Evolutionary conservation across 2,888 invertebrate genomes (phyloP).

Genomic region (Antheraea assamensis): DNA sequence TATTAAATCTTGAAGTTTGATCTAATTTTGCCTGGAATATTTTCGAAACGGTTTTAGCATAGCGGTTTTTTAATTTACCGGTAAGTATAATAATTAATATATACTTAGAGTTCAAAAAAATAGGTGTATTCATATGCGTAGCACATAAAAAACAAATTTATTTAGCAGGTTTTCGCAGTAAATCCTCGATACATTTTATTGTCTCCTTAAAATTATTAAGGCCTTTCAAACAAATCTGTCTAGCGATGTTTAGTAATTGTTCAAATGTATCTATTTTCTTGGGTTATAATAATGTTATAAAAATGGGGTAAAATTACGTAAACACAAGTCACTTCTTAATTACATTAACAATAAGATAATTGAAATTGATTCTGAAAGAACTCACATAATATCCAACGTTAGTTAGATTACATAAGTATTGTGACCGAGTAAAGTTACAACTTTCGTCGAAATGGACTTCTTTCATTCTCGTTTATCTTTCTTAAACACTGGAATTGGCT

Average conservation of each 20-base stretch:
- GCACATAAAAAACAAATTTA: too few relatives aligned
- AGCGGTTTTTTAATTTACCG: too few relatives aligned
- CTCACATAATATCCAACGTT: neutral
- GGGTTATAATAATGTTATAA: neutral
- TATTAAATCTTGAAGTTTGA: too few relatives aligned
- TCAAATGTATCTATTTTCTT: neutral
- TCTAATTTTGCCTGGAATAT: too few relatives aligned
- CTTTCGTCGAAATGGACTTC: constrained; percentile 69
- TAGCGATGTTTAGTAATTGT: neutral
- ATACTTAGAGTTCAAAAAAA: too few relatives aligned
- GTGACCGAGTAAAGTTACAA: constrained; percentile 53
- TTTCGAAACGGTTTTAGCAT: too few relatives aligned
- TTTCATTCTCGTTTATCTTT: constrained; percentile 78
- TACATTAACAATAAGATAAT: neutral
- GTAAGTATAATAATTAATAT: too few relatives aligned
- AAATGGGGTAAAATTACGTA: neutral
- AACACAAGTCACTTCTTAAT: neutral
- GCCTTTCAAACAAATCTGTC: neutral
- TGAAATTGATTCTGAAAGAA: neutral
- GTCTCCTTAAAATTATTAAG: neutral
- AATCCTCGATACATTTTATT: neutral
- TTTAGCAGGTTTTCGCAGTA: neutral
- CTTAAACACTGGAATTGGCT: constrained; percentile 79
- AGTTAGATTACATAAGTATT: constrained; percentile 9
- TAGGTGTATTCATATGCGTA: too few relatives aligned